phyloP scores from a whole-genome alignment of 2,797 vertebrate species.

The Amazona ochrocephala region DNA sequence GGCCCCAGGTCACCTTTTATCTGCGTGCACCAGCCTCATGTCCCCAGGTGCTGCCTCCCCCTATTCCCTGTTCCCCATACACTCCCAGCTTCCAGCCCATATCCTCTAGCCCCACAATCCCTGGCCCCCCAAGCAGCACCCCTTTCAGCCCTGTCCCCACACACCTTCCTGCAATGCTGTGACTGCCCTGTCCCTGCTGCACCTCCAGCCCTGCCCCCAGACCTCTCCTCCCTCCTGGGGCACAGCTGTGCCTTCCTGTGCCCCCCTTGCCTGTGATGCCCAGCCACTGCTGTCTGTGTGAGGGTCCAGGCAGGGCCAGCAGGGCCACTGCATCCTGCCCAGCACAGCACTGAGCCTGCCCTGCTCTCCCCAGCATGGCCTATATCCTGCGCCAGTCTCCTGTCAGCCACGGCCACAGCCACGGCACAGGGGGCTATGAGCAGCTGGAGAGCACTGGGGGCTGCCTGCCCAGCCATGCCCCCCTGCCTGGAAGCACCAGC shows the following conservation, averaged over 20 bases:
- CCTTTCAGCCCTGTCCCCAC: not conserved
- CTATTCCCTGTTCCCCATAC: accelerated
- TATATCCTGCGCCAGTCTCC: slow-evolving; percentile 94
- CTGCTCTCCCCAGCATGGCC: slow-evolving; percentile 86
- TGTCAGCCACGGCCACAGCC: slow-evolving; percentile 82
- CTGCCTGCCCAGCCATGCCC: slow-evolving; percentile 66
- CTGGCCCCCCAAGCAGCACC: not conserved
- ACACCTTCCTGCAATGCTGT: accelerated
- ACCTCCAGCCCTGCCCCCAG: not conserved
- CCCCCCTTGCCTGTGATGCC: not conserved
- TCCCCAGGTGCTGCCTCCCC: accelerated
- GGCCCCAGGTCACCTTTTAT: not conserved
- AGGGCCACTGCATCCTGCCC: accelerated
- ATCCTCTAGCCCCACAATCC: not conserved
- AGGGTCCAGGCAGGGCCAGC: not conserved
- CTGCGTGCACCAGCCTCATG: not conserved
- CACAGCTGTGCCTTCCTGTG: no score
- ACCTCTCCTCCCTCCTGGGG: no score
- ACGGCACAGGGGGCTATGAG: slow-evolving; percentile 83
- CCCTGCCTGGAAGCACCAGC: slow-evolving; percentile 88
- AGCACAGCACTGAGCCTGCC: not conserved
- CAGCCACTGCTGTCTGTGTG: accelerated
- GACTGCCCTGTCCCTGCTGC: not conserved
- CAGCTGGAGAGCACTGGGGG: slow-evolving; percentile 80
- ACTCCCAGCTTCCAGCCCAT: accelerated